phyloP scores from a whole-genome alignment of 2,797 vertebrate species.

The Danio albolineatus region DNA sequence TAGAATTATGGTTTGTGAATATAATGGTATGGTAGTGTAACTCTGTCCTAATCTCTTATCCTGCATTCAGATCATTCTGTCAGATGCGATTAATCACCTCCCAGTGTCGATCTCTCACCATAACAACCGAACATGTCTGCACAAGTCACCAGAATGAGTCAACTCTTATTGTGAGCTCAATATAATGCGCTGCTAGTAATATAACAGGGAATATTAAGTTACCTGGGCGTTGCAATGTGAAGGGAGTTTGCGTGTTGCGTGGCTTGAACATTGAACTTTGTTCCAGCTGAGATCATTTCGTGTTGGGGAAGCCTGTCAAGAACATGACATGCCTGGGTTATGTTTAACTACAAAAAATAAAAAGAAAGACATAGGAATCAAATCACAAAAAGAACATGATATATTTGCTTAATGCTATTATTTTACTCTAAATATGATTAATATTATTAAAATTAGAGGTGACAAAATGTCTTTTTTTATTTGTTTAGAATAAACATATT shows the following conservation, averaged over 20 bases:
- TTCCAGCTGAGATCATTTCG: neutral
- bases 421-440: too few species aligned
- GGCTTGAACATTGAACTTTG: conserved; percentile 44
- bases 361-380: conserved; percentile 14
- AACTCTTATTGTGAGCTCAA: conserved; percentile 37
- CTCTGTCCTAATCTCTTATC: neutral
- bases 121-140: conserved; percentile 55
- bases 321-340: neutral
- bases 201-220: neutral
- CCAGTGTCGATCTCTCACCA: conserved; percentile 27
- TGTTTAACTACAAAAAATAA: conserved; percentile 3
- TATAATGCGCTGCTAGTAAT: conserved; percentile 20
- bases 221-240: conserved; percentile 38
- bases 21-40: conserved; percentile 19
- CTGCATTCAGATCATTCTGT: conserved; percentile 39
- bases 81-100: conserved; percentile 35
- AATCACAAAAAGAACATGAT: neutral
- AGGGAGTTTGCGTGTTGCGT: conserved; percentile 31
- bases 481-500: too few species aligned
- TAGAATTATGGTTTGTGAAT: conserved; percentile 15
- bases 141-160: conserved; percentile 57
- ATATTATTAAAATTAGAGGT: too few species aligned
- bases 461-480: too few species aligned
- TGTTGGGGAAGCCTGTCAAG: neutral
- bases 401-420: neutral